Evolutionary conservation across 2,113 vertebrate genomes (phyloP).

Genomic region (Rhabdomys dilectus): DNA sequence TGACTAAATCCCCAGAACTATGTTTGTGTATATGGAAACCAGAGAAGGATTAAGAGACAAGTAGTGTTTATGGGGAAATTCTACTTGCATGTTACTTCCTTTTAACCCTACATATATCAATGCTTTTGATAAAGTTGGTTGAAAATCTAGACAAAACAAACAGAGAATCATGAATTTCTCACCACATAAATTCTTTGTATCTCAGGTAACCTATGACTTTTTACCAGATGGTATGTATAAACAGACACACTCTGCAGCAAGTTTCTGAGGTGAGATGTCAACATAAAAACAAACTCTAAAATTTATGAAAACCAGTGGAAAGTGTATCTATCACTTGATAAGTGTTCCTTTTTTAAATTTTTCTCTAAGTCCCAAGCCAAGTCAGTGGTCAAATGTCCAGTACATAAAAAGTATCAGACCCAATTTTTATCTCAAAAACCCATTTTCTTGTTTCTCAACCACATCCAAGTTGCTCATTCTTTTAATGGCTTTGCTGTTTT

Average conservation of each 20-base stretch:
- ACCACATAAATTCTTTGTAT: neutral
- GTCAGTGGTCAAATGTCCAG: neutral
- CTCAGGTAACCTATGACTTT: neutral
- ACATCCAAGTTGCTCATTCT: neutral
- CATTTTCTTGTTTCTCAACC: neutral
- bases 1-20: neutral
- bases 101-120: neutral
- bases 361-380: neutral
- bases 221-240: neutral
- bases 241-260: neutral
- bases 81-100: neutral
- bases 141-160: constrained; percentile 30
- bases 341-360: neutral
- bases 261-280: neutral
- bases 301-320: neutral
- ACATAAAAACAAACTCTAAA: neutral
- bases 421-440: neutral
- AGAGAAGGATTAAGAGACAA: neutral
- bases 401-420: neutral
- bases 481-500: neutral
- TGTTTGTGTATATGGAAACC: neutral
- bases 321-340: neutral
- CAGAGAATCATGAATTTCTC: neutral
- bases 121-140: neutral
- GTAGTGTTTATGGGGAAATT: neutral